phyloP scores from a whole-genome alignment of 2,888 invertebrate species.

The Galerucella pusilla region DNA sequence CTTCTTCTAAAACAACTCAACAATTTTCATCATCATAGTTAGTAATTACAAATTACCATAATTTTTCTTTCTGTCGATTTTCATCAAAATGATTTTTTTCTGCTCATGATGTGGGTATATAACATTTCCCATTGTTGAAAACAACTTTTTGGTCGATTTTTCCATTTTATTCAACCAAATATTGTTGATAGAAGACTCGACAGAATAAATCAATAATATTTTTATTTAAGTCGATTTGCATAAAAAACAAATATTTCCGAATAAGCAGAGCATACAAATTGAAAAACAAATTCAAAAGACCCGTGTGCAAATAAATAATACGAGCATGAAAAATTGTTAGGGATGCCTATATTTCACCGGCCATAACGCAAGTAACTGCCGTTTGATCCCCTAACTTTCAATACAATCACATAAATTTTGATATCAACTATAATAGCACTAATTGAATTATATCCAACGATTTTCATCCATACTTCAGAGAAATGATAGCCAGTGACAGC shows the following conservation, averaged over 20 bases:
- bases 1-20: no score
- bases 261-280: conserved; percentile 10
- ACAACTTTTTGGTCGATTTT: no score
- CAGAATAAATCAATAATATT: background rate
- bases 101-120: no score
- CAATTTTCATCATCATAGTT: no score
- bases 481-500: conserved; percentile 12
- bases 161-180: no score
- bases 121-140: no score
- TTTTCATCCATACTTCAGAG: conserved; percentile 25
- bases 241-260: conserved; percentile 1
- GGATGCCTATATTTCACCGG: conserved; percentile 11
- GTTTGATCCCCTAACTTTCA: conserved; percentile 23
- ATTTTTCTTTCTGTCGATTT: no score
- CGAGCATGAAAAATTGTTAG: conserved; percentile 17
- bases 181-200: background rate
- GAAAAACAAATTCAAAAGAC: conserved; percentile 17
- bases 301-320: conserved; percentile 14
- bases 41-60: no score
- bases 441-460: conserved; percentile 36
- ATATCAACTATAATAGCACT: conserved; percentile 28
- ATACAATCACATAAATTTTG: conserved; percentile 36
- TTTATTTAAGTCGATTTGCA: background rate
- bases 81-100: no score
- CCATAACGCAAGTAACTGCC: conserved; percentile 20